Evolutionary conservation across 2,888 invertebrate species (phyloP).

Genomic region (Xestia ashworthii): DNA sequence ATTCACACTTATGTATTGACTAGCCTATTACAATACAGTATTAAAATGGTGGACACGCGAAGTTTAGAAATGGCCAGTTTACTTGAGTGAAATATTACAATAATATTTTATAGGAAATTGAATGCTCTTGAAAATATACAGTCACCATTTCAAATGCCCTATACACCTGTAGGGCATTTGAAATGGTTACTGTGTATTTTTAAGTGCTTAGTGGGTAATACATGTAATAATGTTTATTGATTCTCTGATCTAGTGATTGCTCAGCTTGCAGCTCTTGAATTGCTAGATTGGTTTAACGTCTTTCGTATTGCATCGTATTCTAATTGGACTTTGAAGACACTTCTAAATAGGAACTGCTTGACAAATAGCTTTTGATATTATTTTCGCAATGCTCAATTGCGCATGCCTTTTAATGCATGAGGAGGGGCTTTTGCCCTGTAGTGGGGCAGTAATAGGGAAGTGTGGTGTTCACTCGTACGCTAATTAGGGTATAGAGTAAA

Average conservation of each 20-base stretch:
- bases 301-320: constrained; percentile 1
- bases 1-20: constrained; percentile 41
- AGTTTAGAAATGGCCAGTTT: constrained; percentile 52
- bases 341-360: neutral
- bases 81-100: constrained; percentile 53
- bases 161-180: constrained; percentile 14
- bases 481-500: no score
- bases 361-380: neutral
- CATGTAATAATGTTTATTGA: constrained; percentile 40
- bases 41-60: constrained; percentile 46
- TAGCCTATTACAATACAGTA: constrained; percentile 41
- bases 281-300: neutral
- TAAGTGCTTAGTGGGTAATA: constrained; percentile 31
- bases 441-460: neutral
- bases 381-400: neutral
- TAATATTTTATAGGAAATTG: constrained; percentile 58
- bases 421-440: neutral
- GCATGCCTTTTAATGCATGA: neutral
- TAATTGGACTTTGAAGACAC: neutral
- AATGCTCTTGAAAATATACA: constrained; percentile 25
- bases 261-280: constrained; percentile 18
- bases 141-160: no score
- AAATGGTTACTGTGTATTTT: constrained; percentile 30
- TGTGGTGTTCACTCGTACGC: no score
- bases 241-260: neutral